phyloP scores from a whole-genome alignment of 2,888 invertebrate species.

The Oscheius sp. region DNA sequence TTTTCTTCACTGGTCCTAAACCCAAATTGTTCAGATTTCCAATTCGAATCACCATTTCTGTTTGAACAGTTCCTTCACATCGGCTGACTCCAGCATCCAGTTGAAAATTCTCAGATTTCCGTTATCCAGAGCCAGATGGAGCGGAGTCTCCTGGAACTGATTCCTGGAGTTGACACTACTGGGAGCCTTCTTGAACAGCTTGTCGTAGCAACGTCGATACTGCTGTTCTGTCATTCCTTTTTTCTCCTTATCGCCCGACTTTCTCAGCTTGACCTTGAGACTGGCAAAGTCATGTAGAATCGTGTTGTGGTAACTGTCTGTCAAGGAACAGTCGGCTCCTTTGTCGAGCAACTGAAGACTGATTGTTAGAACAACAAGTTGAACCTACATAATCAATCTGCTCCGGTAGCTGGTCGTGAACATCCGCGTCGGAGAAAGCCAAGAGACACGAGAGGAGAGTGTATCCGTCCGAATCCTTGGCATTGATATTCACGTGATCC shows the following conservation, averaged over 20 bases:
- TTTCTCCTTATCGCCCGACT: conserved; percentile 27
- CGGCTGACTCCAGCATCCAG: conserved; percentile 41
- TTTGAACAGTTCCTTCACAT: conserved; percentile 36
- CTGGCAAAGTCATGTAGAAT: conserved; percentile 49
- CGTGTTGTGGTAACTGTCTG: conserved; percentile 46
- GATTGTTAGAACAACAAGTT: neutral
- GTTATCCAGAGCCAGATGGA: conserved; percentile 44
- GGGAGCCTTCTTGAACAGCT: conserved; percentile 50
- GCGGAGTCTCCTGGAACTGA: conserved; percentile 40
- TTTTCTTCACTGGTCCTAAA: conserved; percentile 38
- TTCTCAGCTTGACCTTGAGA: conserved; percentile 4
- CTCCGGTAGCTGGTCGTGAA: conserved; percentile 40
- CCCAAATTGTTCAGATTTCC: neutral
- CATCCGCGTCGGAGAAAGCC: conserved; percentile 46
- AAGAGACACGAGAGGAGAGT: conserved; percentile 55
- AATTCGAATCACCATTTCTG: conserved; percentile 40
- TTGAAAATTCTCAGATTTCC: conserved; percentile 48
- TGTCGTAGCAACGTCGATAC: conserved; percentile 51
- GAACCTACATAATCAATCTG: conserved; percentile 50
- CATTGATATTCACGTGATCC: conserved; percentile 54
- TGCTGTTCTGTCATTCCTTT: conserved; percentile 43
- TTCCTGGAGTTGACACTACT: conserved; percentile 40
- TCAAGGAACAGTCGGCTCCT: conserved; percentile 44
- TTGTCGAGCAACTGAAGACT: neutral
- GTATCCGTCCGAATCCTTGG: conserved; percentile 61